Percentiles rank a stretch among this genome's conserved stretches.
These are phyloP conservation scores for Proteles cristata DNA, from an alignment of 2,113 vertebrate genomes.

Conservation along the genomic window DNA sequence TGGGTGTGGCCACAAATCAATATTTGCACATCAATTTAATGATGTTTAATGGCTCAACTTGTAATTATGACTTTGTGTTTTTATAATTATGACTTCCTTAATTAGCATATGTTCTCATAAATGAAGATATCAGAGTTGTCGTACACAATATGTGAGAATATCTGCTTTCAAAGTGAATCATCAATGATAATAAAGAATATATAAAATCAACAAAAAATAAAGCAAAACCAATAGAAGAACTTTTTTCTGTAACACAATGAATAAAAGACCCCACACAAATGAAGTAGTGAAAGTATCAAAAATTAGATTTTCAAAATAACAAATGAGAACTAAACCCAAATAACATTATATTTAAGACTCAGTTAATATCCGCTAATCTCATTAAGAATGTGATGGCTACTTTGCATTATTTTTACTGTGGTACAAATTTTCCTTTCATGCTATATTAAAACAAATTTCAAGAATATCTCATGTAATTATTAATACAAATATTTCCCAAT, in stretches of 20 bases:
- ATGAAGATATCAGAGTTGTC: neutral
- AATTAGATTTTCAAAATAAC: constrained; percentile 31
- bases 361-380: neutral
- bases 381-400: neutral
- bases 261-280: constrained; percentile 13
- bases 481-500: constrained; percentile 21
- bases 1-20: neutral
- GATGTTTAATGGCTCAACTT: neutral
- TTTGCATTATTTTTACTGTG: constrained; percentile 15
- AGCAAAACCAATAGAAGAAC: constrained; percentile 44
- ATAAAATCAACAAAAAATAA: constrained; percentile 9
- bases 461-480: constrained; percentile 1
- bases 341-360: constrained; percentile 21
- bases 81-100: neutral
- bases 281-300: constrained; percentile 37
- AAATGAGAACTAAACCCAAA: constrained; percentile 24
- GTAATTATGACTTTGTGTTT: neutral
- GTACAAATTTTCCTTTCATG: constrained; percentile 37
- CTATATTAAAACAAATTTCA: neutral
- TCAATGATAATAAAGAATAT: neutral
- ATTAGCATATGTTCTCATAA: neutral
- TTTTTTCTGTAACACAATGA: neutral
- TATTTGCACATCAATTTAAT: neutral
- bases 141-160: neutral
- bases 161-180: constrained; percentile 47